Conservation (phyloP, 2,888 invertebrate species). For the Zele albiditarsus region DNA sequence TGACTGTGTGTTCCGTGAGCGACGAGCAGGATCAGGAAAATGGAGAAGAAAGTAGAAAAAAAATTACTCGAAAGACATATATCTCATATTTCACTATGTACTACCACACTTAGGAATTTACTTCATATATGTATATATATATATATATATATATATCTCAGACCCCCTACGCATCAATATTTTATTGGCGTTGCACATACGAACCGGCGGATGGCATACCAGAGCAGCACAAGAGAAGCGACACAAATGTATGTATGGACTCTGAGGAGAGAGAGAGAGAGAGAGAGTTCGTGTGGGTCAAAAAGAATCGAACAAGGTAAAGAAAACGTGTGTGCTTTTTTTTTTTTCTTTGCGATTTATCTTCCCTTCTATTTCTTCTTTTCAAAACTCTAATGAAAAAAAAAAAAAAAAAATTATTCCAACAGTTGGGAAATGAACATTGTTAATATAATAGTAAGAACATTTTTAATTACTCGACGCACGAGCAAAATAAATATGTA, state of each 20-base stretch:
- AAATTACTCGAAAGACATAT: constrained; percentile 1
- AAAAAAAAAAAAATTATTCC: constrained; percentile 6
- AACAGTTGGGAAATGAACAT: constrained; percentile 7
- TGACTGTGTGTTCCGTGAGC: not conserved
- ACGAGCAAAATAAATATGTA: not conserved
- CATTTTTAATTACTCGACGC: not conserved
- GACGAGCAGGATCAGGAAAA: not conserved
- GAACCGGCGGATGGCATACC: constrained; percentile 60
- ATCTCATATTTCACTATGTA: constrained; percentile 5
- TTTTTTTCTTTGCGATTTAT: constrained; percentile 47
- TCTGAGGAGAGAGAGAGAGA: not conserved
- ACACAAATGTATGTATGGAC: not conserved
- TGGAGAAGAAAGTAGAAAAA: not conserved
- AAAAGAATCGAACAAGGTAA: constrained; percentile 58
- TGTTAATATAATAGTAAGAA: not conserved
- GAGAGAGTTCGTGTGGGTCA: not conserved
- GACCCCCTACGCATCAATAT: constrained; percentile 67
- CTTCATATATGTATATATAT: constrained; percentile 30
- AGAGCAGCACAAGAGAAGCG: constrained; percentile 17
- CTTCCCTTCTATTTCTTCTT: constrained; percentile 28
- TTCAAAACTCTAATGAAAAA: constrained; percentile 11
- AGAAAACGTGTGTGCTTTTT: constrained; percentile 59
- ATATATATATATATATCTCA: constrained; percentile 55
- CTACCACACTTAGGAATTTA: constrained; percentile 12
- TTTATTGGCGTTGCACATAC: constrained; percentile 64